phyloP scores from a whole-genome alignment of 2,797 vertebrate genomes.

The Hozukius guyotensis region DNA sequence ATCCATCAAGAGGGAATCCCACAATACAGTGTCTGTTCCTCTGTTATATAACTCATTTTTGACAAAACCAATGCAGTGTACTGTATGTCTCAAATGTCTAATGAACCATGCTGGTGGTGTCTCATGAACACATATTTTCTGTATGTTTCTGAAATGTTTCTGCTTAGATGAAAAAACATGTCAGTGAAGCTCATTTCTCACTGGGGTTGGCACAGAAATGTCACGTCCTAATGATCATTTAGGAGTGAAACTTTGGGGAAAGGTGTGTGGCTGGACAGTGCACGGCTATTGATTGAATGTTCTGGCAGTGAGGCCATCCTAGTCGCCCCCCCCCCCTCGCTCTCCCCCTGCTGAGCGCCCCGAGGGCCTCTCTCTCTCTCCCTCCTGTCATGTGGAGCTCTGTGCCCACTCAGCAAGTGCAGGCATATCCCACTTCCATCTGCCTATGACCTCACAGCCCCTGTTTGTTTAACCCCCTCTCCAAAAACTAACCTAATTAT shows the following conservation, averaged over 20 bases:
- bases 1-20: constrained; percentile 4
- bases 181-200: neutral
- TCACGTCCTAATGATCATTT: constrained; percentile 10
- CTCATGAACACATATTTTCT: constrained; percentile 25
- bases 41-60: constrained; percentile 5
- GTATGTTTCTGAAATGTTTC: neutral
- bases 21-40: neutral
- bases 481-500: constrained; percentile 86
- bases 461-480: constrained; percentile 87
- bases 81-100: constrained; percentile 3
- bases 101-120: neutral
- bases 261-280: constrained; percentile 36
- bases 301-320: constrained; percentile 67
- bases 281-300: constrained; percentile 60
- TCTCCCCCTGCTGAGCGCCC: constrained; percentile 66
- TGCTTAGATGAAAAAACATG: neutral
- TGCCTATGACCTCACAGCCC: constrained; percentile 85
- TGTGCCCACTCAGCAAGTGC: constrained; percentile 88
- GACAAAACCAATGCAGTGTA: constrained; percentile 34
- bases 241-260: constrained; percentile 17
- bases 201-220: constrained; percentile 4
- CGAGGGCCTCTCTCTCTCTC: constrained; percentile 75
- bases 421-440: constrained; percentile 86
- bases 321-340: constrained; percentile 24
- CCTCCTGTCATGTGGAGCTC: constrained; percentile 81